Evolutionary conservation across 2,113 vertebrate genomes (phyloP).

Genomic region (Hyaena hyaena): DNA sequence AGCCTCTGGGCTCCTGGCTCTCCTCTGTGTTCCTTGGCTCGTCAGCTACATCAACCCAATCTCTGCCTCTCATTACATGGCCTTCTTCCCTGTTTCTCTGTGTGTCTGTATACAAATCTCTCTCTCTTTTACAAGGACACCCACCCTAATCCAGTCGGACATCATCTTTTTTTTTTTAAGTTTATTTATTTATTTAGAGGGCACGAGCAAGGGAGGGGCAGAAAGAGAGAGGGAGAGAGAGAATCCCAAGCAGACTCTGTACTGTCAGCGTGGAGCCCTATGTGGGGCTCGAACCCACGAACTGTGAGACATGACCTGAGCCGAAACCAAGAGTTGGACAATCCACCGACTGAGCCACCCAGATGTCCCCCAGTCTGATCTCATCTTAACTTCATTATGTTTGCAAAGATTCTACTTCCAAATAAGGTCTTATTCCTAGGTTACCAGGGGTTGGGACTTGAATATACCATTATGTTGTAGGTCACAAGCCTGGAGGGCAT

Average conservation of each 20-base stretch:
- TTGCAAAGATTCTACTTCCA: too few relatives aligned
- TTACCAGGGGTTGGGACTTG: background rate
- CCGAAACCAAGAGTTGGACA: background rate
- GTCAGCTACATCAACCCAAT: background rate
- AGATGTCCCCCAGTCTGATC: too few relatives aligned
- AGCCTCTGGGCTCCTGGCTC: background rate
- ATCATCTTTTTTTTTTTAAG: background rate
- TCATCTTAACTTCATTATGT: too few relatives aligned
- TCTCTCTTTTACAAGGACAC: background rate
- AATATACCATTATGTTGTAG: background rate
- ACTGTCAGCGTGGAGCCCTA: too few relatives aligned
- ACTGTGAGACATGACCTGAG: too few relatives aligned
- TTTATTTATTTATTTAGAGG: too few relatives aligned
- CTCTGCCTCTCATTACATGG: background rate
- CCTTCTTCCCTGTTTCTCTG: background rate
- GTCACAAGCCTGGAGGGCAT: background rate
- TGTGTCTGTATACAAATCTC: background rate
- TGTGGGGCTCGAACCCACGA: too few relatives aligned
- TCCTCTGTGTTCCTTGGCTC: background rate
- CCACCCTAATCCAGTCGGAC: background rate
- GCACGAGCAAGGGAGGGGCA: too few relatives aligned
- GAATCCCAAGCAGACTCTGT: too few relatives aligned
- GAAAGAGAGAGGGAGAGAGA: too few relatives aligned
- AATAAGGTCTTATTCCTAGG: background rate
- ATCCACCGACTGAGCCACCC: too few relatives aligned